These are phyloP conservation scores for Tanytarsus gracilentus DNA, from an alignment of 2,888 invertebrate genomes.

Conservation along the genomic window DNA sequence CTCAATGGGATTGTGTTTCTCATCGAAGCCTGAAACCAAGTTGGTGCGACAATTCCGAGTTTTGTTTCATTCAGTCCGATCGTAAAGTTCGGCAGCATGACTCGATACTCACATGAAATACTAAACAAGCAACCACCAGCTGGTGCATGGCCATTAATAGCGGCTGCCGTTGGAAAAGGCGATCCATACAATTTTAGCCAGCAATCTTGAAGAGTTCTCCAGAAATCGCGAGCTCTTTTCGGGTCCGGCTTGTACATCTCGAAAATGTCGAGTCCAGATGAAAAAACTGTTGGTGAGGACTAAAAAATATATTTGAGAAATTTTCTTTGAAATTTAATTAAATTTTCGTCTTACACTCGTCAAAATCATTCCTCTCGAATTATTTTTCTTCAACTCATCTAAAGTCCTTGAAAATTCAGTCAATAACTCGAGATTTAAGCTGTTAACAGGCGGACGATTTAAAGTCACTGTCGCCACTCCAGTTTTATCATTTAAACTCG, in stretches of 20 bases:
- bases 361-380: slow-evolving; percentile 58
- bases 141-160: slow-evolving; percentile 76
- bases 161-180: slow-evolving; percentile 66
- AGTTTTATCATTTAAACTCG: slow-evolving; percentile 47
- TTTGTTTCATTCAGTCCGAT: slow-evolving; percentile 85
- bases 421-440: slow-evolving; percentile 59
- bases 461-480: slow-evolving; percentile 60
- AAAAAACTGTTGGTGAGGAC: slow-evolving; percentile 64
- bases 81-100: slow-evolving; percentile 67
- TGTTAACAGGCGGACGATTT: slow-evolving; percentile 68
- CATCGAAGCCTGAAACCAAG: slow-evolving; percentile 57
- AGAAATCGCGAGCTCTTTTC: slow-evolving; percentile 59
- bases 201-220: slow-evolving; percentile 67
- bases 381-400: slow-evolving; percentile 53
- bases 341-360: slow-evolving; percentile 54
- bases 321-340: not conserved
- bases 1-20: slow-evolving; percentile 57
- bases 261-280: slow-evolving; percentile 73
- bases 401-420: slow-evolving; percentile 51
- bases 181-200: slow-evolving; percentile 72
- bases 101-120: slow-evolving; percentile 72
- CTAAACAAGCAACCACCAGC: slow-evolving; percentile 74
- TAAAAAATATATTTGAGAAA: slow-evolving; percentile 37
- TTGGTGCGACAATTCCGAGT: slow-evolving; percentile 69
- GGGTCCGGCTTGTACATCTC: slow-evolving; percentile 77